Conservation (phyloP, 2,797 vertebrate species). For the Chromobotia macracanthus region DNA sequence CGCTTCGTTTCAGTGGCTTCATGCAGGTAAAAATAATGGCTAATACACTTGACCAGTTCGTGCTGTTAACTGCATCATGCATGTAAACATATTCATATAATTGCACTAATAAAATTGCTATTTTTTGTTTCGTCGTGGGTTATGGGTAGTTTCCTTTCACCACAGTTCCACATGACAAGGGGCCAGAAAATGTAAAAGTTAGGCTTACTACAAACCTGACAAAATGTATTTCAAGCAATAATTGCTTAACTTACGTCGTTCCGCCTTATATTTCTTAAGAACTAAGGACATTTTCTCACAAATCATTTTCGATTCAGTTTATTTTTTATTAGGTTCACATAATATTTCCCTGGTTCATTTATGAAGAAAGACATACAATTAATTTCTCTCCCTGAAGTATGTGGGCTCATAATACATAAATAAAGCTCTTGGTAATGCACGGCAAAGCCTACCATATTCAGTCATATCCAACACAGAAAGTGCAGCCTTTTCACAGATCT, state of each 20-base stretch:
- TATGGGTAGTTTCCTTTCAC: neutral
- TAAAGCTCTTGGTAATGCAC: constrained; percentile 28
- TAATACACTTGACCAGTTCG: neutral
- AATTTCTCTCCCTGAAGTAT: constrained; percentile 28
- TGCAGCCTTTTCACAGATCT: neutral
- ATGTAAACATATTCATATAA: neutral
- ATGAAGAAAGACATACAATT: constrained; percentile 19
- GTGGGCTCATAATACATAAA: constrained; percentile 28
- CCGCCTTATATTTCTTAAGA: neutral
- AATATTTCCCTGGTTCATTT: constrained; percentile 19
- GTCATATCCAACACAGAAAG: constrained; percentile 13
- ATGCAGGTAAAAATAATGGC: neutral
- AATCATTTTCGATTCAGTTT: neutral
- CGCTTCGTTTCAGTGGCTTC: neutral
- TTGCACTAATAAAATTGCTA: neutral
- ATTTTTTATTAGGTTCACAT: constrained; percentile 9
- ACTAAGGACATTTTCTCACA: neutral
- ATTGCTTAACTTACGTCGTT: neutral
- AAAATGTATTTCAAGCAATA: constrained; percentile 11
- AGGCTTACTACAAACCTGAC: neutral
- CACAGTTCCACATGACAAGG: neutral
- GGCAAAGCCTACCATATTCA: constrained; percentile 18
- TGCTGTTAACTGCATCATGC: neutral
- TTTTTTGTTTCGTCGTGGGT: no score
- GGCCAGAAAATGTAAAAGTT: neutral